A percentile compares a stretch with the other conserved stretches of the same genome.
Evolutionary conservation across 2,113 vertebrate genomes (phyloP).

Genomic region (Chamaea fasciata): DNA sequence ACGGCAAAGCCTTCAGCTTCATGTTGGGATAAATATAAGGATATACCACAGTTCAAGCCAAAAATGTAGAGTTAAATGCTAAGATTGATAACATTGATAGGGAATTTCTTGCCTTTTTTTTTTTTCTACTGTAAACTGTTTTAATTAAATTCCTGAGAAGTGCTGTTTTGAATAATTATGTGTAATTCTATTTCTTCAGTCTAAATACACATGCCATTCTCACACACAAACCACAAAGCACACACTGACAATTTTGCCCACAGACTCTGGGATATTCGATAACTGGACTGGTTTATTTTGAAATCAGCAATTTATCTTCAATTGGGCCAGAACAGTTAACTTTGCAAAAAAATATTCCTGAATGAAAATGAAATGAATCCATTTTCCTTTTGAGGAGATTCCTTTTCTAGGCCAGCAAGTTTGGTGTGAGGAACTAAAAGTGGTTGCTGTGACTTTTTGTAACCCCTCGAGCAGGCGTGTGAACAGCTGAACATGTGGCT

Average conservation of each 20-base stretch:
- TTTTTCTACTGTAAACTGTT: neutral
- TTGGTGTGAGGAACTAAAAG: slow-evolving; percentile 57
- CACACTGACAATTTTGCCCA: neutral
- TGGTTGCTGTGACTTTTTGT: slow-evolving; percentile 48
- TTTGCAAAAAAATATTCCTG: neutral
- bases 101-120: neutral
- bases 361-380: too few relatives aligned
- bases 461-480: slow-evolving; percentile 53
- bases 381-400: neutral
- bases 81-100: neutral
- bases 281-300: neutral
- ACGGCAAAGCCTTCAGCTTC: neutral
- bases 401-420: neutral
- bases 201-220: neutral
- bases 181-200: neutral
- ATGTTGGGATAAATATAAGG: neutral
- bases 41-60: neutral
- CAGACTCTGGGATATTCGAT: neutral
- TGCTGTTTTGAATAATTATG: neutral
- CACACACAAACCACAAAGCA: neutral
- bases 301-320: neutral
- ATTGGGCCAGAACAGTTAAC: slow-evolving; percentile 3
- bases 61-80: neutral
- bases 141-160: neutral
- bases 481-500: slow-evolving; percentile 75